Evolutionary conservation across 1,140 invertebrate species (phyloP).

Genomic region (Parasteatoda tepidariorum): DNA sequence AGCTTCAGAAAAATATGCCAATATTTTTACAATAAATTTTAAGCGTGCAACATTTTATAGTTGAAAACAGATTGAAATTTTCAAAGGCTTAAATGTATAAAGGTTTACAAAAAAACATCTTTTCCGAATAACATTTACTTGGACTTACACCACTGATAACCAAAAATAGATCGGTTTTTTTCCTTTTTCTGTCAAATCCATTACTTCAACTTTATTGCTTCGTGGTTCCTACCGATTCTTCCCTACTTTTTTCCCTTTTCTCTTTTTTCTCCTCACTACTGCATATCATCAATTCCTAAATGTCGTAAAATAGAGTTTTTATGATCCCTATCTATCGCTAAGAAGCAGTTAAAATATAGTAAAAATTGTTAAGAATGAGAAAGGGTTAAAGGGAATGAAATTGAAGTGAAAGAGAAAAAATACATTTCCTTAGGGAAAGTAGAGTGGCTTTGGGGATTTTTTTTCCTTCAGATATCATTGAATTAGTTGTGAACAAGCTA

Average conservation of each 20-base stretch:
- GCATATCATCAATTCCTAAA: conserved; percentile 11
- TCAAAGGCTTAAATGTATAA: no score
- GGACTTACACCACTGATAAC: neutral
- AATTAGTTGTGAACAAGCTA: neutral
- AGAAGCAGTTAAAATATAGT: conserved; percentile 43
- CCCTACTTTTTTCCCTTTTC: neutral
- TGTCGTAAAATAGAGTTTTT: conserved; percentile 42
- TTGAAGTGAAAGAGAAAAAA: neutral
- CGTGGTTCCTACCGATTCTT: neutral
- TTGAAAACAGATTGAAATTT: no score
- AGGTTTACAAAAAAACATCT: no score
- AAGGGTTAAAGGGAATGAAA: neutral
- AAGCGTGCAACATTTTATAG: no score
- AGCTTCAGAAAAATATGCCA: no score
- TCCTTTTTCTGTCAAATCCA: neutral
- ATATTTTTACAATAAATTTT: no score
- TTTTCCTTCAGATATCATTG: neutral
- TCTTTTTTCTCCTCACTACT: neutral
- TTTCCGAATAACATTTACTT: no score
- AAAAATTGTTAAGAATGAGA: conserved; percentile 3
- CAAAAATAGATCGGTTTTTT: neutral
- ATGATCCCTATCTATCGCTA: conserved; percentile 17
- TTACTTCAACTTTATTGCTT: conserved; percentile 42
- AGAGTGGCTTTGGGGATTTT: neutral
- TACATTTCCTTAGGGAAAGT: conserved; percentile 1